Evolutionary conservation across 2,888 invertebrate genomes (phyloP), one percentile per base, ranked within the genome.

Genomic region (Harpagoxenus sublaevis): DNA sequence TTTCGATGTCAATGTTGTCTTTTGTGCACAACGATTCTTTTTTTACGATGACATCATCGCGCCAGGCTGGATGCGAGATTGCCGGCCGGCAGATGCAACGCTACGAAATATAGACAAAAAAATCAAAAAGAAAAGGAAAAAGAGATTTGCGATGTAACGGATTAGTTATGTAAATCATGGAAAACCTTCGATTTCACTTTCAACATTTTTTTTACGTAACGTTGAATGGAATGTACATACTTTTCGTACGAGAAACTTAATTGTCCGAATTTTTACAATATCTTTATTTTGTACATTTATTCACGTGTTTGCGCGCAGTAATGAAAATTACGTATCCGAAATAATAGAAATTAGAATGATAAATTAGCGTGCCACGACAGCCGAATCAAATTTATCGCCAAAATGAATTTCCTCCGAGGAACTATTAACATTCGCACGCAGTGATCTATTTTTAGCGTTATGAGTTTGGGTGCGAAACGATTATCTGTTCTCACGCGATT

Each of bases 21-120:
- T 75, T 84, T 75, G 63, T 62, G n/a, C 31, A 35, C 65, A 65
- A 55, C 18, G 77, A 66, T 83, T 87, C 79, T 87, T 88, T 88
- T 88, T 68, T 31, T 45, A 53, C 81, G 84, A 68, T 89, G 90
- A 89, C 89, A 88, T 89, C 89, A 88, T 77, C 82, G 77, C 53
- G 35, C 12, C 18, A 73, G 18, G 6, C 74, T 82, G 55, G 84
- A 82, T 74, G 28, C 53, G 65, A 87, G 55, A 75, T 87, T 57
- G 55, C 45, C 75, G 55, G 51, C 28, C 18, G 51, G 6, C 35
- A 66, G 75, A 55, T 45, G 39, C 39, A 68, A 53, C 77, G 57
- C 51, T 57, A 23, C 10, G 10, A 75, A 65, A 74, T 35, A n/a
- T 3, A 48, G 2, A n/a, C 6, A 42, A 28, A 5, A 63, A 2